Percentiles rank a stretch among this genome's conserved stretches.
Evolutionary conservation across 2,888 invertebrate species (phyloP).

Genomic region (Drosophila kanekoi): DNA sequence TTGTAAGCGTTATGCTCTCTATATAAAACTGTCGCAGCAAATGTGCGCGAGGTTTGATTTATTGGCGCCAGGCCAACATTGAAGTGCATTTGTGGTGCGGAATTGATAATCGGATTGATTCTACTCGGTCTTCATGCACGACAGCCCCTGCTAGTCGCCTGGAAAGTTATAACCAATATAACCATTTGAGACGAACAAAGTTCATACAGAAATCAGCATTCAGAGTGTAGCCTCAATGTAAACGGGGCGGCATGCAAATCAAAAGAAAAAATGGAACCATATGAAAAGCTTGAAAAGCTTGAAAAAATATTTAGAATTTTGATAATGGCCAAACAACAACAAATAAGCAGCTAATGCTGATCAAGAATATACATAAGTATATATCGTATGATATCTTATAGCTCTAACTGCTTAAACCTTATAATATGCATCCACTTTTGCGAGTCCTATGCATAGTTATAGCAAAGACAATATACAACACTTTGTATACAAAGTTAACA

Average conservation of each 20-base stretch:
- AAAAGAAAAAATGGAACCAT: background rate
- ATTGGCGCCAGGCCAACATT: constrained; percentile 42
- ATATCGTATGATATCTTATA: too few species aligned
- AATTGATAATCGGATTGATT: constrained; percentile 60
- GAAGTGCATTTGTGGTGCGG: constrained; percentile 68
- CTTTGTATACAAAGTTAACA: background rate
- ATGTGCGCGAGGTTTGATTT: constrained; percentile 57
- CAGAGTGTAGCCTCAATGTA: constrained; percentile 4
- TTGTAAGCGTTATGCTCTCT: constrained; percentile 45
- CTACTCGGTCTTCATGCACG: constrained; percentile 4
- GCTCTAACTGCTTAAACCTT: too few species aligned
- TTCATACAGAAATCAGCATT: constrained; percentile 29
- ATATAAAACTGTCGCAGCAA: constrained; percentile 69
- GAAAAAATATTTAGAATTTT: background rate
- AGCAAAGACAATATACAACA: too few species aligned
- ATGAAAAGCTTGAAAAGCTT: background rate
- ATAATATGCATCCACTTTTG: too few species aligned
- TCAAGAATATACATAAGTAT: too few species aligned
- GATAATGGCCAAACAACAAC: background rate
- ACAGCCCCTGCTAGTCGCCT: constrained; percentile 6
- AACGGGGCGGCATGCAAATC: constrained; percentile 17
- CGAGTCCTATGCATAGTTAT: too few species aligned
- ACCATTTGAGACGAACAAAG: constrained; percentile 4
- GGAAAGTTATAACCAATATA: background rate
- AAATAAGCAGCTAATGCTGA: too few species aligned